These are phyloP conservation scores for Rhagophthalmus giganteus DNA, from an alignment of 2,888 invertebrate genomes.

Conservation along the genomic window DNA sequence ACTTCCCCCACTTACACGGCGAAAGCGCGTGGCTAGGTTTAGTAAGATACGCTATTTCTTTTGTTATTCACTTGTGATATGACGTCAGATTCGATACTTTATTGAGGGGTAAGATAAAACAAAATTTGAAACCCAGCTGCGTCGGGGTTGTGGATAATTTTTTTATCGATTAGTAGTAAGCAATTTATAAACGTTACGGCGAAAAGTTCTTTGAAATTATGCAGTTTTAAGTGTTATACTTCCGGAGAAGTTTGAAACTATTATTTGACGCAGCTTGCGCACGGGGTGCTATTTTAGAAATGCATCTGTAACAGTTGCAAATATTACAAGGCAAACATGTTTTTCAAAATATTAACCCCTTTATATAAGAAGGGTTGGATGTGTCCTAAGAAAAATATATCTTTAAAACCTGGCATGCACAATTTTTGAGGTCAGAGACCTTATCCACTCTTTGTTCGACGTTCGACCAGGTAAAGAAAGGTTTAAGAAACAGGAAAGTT, in stretches of 20 bases:
- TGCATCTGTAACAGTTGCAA: slow-evolving; percentile 13
- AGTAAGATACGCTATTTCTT: slow-evolving; percentile 7
- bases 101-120: slow-evolving; percentile 5
- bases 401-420: not conserved
- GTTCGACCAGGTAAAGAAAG: slow-evolving; percentile 9
- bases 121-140: slow-evolving; percentile 14
- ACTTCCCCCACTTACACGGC: too few relatives aligned
- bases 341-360: not conserved
- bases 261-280: too few relatives aligned
- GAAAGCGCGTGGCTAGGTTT: slow-evolving; percentile 10
- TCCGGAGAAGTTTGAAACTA: too few relatives aligned
- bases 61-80: slow-evolving; percentile 10
- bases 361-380: not conserved
- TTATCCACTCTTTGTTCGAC: slow-evolving; percentile 1
- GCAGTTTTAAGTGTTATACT: too few relatives aligned
- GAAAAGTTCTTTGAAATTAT: too few relatives aligned
- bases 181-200: too few relatives aligned
- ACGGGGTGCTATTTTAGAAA: too few relatives aligned
- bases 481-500: slow-evolving; percentile 8
- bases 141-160: slow-evolving; percentile 3
- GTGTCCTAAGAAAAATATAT: slow-evolving; percentile 9
- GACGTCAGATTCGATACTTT: slow-evolving; percentile 10
- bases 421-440: slow-evolving; percentile 10
- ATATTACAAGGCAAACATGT: slow-evolving; percentile 10
- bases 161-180: slow-evolving; percentile 2